These are phyloP conservation scores for Tipula unca DNA, from an alignment of 2,888 invertebrate genomes.

Conservation along the genomic window DNA sequence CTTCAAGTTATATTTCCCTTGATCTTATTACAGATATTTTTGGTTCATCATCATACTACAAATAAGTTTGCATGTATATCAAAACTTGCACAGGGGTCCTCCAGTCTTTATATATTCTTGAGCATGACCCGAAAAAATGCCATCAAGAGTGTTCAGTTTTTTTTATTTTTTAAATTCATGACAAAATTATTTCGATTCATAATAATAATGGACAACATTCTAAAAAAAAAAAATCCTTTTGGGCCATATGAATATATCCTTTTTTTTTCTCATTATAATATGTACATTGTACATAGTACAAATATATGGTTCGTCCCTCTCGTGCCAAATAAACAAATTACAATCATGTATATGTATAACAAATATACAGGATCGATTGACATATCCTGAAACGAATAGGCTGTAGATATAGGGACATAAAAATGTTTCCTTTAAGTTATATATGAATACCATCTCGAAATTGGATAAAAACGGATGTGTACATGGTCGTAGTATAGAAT, in stretches of 20 bases:
- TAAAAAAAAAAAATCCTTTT: not conserved
- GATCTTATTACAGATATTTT: too few relatives aligned
- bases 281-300: not conserved
- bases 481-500: not conserved
- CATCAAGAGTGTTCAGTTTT: not conserved
- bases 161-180: not conserved
- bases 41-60: too few relatives aligned
- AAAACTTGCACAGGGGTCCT: too few relatives aligned
- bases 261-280: not conserved
- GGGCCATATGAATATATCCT: not conserved
- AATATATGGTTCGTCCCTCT: not conserved
- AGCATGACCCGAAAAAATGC: not conserved
- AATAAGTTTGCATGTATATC: too few relatives aligned
- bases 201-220: not conserved
- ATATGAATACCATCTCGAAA: not conserved
- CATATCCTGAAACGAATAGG: not conserved
- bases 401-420: not conserved
- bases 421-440: not conserved
- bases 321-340: not conserved
- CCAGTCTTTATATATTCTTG: not conserved
- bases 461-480: not conserved
- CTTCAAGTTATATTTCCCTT: too few relatives aligned
- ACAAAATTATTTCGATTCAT: not conserved
- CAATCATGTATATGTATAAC: not conserved
- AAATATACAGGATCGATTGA: not conserved